Percentiles rank a stretch among this genome's conserved stretches.
phyloP scores from a whole-genome alignment of 2,797 vertebrate genomes.

The Telmatherina bonti region DNA sequence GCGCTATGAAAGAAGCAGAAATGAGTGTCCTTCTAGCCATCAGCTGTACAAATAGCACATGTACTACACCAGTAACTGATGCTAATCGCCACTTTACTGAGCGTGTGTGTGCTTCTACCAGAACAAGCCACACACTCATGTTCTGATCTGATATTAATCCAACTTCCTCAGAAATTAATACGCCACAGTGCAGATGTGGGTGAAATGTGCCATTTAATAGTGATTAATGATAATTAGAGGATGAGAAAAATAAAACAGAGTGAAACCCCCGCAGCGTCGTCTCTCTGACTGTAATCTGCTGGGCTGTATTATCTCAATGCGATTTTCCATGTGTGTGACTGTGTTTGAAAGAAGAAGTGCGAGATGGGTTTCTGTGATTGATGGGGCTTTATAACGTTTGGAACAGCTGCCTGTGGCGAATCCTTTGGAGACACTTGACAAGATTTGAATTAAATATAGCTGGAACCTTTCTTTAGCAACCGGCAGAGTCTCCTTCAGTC shows the following conservation, averaged over 20 bases:
- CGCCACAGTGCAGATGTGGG: slow-evolving; percentile 34
- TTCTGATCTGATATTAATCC: slow-evolving; percentile 55
- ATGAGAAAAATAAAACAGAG: slow-evolving; percentile 51
- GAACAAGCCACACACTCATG: neutral
- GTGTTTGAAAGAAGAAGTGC: slow-evolving; percentile 32
- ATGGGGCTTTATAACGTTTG: slow-evolving; percentile 40
- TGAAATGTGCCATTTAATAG: slow-evolving; percentile 61
- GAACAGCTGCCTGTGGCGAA: slow-evolving; percentile 48
- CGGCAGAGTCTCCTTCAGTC: slow-evolving; percentile 15
- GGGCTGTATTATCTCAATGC: slow-evolving; percentile 40
- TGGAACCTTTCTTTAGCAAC: slow-evolving; percentile 36
- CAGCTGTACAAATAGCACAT: slow-evolving; percentile 8
- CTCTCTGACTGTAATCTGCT: slow-evolving; percentile 48
- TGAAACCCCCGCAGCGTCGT: slow-evolving; percentile 22
- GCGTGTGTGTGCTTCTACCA: neutral
- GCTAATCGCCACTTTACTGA: slow-evolving; percentile 20
- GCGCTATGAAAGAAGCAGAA: neutral
- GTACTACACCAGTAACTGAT: slow-evolving; percentile 16
- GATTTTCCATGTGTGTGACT: slow-evolving; percentile 41
- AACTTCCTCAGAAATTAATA: slow-evolving; percentile 33
- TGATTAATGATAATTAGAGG: slow-evolving; percentile 68
- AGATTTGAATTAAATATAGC: slow-evolving; percentile 58
- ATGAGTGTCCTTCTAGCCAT: neutral
- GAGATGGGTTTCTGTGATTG: slow-evolving; percentile 36
- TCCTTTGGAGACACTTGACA: slow-evolving; percentile 52